Percentiles rank a stretch among this genome's conserved stretches.
phyloP scores from a whole-genome alignment of 2,797 vertebrate genomes.

The Protosalanx chinensis region DNA sequence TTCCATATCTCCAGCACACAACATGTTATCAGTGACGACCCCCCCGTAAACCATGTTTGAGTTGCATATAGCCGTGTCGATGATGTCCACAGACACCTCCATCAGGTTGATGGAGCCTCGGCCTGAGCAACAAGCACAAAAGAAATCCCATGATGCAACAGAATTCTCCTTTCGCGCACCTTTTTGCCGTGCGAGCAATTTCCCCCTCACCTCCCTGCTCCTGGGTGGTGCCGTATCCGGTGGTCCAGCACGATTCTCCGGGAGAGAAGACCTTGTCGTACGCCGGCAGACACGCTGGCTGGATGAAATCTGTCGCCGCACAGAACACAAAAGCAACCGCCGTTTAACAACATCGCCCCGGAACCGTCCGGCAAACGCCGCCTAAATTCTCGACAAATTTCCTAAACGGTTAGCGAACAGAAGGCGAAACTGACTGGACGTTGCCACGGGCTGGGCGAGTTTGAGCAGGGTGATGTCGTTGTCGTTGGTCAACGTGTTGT shows the following conservation, averaged over 20 bases:
- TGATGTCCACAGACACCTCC: slow-evolving; percentile 74
- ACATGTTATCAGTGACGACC: slow-evolving; percentile 73
- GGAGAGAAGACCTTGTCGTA: slow-evolving; percentile 67
- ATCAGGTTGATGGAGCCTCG: slow-evolving; percentile 70
- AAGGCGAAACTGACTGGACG: slow-evolving; percentile 39
- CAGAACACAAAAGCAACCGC: background rate
- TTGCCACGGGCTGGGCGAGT: slow-evolving; percentile 48
- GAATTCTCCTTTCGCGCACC: background rate
- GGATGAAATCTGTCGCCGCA: slow-evolving; percentile 64
- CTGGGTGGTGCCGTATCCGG: slow-evolving; percentile 71
- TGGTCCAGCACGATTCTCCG: slow-evolving; percentile 75
- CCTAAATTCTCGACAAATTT: background rate
- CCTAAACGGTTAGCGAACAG: background rate
- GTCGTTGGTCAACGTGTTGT: slow-evolving; percentile 65
- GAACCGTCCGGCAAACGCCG: too few species aligned
- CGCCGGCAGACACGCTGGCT: slow-evolving; percentile 80
- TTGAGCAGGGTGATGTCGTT: slow-evolving; percentile 77
- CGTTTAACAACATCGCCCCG: background rate
- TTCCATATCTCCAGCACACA: slow-evolving; percentile 77
- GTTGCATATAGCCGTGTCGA: slow-evolving; percentile 74
- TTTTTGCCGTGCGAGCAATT: background rate
- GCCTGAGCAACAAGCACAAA: slow-evolving; percentile 12
- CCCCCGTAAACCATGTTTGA: slow-evolving; percentile 66
- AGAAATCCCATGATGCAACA: background rate
- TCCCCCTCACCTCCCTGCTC: slow-evolving; percentile 28